Conservation (phyloP, 2,113 vertebrate species). For the Seriola rivoliana region DNA sequence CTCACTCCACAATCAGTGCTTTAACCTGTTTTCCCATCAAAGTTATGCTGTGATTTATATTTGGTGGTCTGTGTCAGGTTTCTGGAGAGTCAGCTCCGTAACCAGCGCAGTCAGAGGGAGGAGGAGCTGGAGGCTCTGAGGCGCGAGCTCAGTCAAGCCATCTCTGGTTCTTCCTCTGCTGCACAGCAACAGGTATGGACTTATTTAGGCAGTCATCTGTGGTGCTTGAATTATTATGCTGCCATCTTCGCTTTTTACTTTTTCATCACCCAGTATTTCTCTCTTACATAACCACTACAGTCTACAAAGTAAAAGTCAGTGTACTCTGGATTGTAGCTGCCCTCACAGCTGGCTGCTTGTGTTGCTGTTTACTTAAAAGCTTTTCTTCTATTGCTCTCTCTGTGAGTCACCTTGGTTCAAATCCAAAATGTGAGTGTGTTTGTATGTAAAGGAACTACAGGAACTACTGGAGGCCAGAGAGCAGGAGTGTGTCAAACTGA, state of each 20-base stretch:
- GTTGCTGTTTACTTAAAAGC: background rate
- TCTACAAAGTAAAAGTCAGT: background rate
- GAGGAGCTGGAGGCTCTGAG: conserved; percentile 73
- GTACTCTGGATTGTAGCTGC: background rate
- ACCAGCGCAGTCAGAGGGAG: conserved; percentile 77
- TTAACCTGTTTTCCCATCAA: too few relatives aligned
- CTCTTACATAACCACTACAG: background rate
- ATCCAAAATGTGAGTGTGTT: conserved; percentile 14
- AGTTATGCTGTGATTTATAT: background rate
- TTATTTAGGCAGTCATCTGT: background rate
- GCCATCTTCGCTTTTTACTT: background rate
- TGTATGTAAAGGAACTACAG: conserved; percentile 73
- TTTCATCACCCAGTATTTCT: background rate
- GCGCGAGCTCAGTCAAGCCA: conserved; percentile 51
- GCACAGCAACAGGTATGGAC: conserved; percentile 68
- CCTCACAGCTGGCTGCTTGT: background rate
- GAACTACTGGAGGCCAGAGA: conserved; percentile 83
- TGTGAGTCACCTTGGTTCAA: background rate
- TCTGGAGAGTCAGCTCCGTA: conserved; percentile 81
- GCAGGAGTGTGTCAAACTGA: conserved; percentile 76
- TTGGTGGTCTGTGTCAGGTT: conserved; percentile 71
- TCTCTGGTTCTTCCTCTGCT: conserved; percentile 37
- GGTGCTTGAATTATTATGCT: background rate
- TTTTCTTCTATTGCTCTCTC: background rate
- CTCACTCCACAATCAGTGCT: background rate